Percentiles rank a stretch among this genome's conserved stretches.
Conservation (phyloP, 2,888 invertebrate species). For the Anaspis maculata region DNA sequence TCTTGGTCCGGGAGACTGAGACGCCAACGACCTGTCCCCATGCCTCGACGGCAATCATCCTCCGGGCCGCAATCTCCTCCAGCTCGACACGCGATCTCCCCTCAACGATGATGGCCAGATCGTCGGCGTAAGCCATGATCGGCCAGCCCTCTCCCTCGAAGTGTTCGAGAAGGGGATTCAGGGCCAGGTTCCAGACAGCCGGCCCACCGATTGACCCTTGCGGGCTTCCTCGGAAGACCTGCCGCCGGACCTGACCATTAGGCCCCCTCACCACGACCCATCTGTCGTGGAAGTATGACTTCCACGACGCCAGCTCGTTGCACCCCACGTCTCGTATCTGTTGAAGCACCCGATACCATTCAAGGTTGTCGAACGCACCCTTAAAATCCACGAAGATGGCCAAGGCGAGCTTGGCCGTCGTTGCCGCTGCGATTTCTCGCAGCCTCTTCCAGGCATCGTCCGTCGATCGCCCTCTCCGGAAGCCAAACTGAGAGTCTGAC, state of each 20-base stretch:
- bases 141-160: not conserved
- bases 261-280: not conserved
- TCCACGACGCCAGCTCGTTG: not conserved
- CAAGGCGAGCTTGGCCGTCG: not conserved
- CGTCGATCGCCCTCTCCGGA: constrained; percentile 22
- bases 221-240: constrained; percentile 1
- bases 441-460: constrained; percentile 19
- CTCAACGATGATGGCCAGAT: constrained; percentile 2
- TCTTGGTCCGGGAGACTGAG: not conserved
- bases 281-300: not conserved
- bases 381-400: constrained; percentile 2
- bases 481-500: constrained; percentile 15
- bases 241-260: not conserved
- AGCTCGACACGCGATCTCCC: not conserved
- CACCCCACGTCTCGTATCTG: not conserved
- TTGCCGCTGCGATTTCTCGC: not conserved
- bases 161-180: not conserved
- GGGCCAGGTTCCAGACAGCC: not conserved
- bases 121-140: constrained; percentile 3
- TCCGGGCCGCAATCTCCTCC: not conserved
- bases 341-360: not conserved
- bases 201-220: constrained; percentile 4
- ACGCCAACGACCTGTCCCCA: not conserved
- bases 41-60: not conserved
- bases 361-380: constrained; percentile 5